Base-by-base conservation (phyloP, 23 tunicate species). In the Ciona savignyi region DNA sequence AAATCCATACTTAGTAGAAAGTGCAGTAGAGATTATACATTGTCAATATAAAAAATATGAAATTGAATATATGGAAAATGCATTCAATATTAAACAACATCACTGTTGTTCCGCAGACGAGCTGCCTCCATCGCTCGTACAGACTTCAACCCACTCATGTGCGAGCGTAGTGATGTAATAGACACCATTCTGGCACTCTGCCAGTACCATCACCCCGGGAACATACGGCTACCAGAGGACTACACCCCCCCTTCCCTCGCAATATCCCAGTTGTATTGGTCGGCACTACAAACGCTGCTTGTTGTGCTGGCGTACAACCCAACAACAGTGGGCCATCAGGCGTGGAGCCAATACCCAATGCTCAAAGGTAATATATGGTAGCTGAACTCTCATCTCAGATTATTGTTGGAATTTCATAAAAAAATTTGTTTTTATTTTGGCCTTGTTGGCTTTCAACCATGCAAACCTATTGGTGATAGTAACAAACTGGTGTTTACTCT, bases 171-270 rank as follows among this genome's bases (percentile, higher is more conserved):
- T 2, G 96, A 89, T 77, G 63, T 83, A 30, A 83, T 83, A 32
- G 96, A 83, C 71, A 78, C 96, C 9, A 33, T 89, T 4, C 60
- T 89, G 22, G 64, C 81, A 15, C 62, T 89, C 34, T 78, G 85
- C 65, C 89, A 83, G 29, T 89, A 89, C 70, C 96, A 83, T 29
- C 88, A 83, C 61, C 96, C 96, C 1, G 85, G 71, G 49, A 89
- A 73, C 67, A 89, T 89, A 63, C 56, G 61, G 25, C 85, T 83
- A 23, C 96, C 96, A 2, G 27, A 79, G 23, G 85, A 78, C 4
- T 89, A 89, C 67, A 77, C 72, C 22, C 96, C 96, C 1, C 96
- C 89, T 23, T 83, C 96, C 3, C 71, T 90, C 6, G 90, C 87
- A 25, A 84, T 90, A 22, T 75, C 86, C 34, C 69, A 65, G 60